Percentiles rank a stretch among this genome's conserved stretches.
Evolutionary conservation across 2,113 vertebrate species (phyloP).

Genomic region (Ictalurus furcatus): DNA sequence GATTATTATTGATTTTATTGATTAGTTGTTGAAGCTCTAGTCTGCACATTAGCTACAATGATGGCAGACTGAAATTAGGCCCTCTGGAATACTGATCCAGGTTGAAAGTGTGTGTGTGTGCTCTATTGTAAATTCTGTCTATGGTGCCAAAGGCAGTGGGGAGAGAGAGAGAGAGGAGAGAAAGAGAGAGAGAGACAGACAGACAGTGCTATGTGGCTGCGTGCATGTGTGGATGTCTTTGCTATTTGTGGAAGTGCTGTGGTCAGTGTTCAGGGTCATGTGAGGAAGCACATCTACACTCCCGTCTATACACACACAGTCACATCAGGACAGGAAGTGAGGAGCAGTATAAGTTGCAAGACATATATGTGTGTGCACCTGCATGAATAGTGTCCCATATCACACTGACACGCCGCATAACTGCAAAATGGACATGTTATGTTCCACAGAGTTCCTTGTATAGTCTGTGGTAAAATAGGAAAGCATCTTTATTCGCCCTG

Average conservation of each 20-base stretch:
- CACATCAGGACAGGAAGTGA: not conserved
- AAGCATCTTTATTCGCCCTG: not conserved
- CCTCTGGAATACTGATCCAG: not conserved
- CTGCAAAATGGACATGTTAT: not conserved
- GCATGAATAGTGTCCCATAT: not conserved
- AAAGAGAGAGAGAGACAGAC: not conserved
- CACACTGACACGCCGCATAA: not conserved
- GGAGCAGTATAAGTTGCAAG: not conserved
- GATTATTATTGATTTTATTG: no score
- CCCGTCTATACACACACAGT: not conserved
- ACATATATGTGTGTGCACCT: not conserved
- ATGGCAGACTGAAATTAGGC: slow-evolving; percentile 10
- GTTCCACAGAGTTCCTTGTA: not conserved
- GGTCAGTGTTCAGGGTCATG: slow-evolving; percentile 35
- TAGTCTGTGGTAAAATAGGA: not conserved
- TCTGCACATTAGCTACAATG: slow-evolving; percentile 13
- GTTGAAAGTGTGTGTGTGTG: not conserved
- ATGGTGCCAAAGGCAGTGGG: not conserved
- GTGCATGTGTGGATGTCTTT: not conserved
- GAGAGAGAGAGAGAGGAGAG: not conserved
- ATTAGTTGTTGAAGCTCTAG: no score
- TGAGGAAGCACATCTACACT: slow-evolving; percentile 23
- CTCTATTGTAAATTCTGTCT: not conserved
- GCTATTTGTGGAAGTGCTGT: slow-evolving; percentile 53
- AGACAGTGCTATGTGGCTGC: not conserved